Percentiles rank a stretch among this genome's conserved stretches.
Conservation (phyloP, 2,113 vertebrate genomes). For the Pao palembangensis region DNA sequence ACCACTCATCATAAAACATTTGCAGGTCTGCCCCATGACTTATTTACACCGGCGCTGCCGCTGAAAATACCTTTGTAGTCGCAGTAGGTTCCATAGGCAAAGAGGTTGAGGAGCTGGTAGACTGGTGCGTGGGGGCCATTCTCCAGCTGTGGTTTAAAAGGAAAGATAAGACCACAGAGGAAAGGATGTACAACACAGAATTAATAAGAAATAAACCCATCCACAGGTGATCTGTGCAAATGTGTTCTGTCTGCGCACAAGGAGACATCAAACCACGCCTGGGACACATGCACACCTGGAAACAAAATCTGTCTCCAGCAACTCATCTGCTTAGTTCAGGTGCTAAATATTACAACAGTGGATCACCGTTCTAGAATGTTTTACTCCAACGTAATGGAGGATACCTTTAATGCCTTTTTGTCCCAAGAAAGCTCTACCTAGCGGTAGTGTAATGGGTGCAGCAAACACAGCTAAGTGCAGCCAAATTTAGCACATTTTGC, state of each 20-base stretch:
- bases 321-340: neutral
- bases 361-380: neutral
- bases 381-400: too few relatives aligned
- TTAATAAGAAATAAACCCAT: constrained; percentile 15
- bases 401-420: neutral
- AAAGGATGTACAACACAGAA: constrained; percentile 20
- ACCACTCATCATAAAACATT: constrained; percentile 50
- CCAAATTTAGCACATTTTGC: neutral
- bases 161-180: constrained; percentile 14
- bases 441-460: neutral
- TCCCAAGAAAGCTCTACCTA: neutral
- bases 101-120: constrained; percentile 91
- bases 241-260: constrained; percentile 18
- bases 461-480: neutral
- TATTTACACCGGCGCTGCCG: constrained; percentile 59
- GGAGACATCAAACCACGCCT: constrained; percentile 8
- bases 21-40: constrained; percentile 49
- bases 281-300: constrained; percentile 7
- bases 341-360: neutral
- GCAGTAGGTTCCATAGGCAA: constrained; percentile 92
- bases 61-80: constrained; percentile 87
- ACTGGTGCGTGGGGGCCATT: constrained; percentile 88
- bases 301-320: constrained; percentile 7
- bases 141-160: constrained; percentile 78
- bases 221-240: constrained; percentile 3